Base-by-base conservation (phyloP, 2,113 vertebrate genomes). In the Perca fluviatilis region DNA sequence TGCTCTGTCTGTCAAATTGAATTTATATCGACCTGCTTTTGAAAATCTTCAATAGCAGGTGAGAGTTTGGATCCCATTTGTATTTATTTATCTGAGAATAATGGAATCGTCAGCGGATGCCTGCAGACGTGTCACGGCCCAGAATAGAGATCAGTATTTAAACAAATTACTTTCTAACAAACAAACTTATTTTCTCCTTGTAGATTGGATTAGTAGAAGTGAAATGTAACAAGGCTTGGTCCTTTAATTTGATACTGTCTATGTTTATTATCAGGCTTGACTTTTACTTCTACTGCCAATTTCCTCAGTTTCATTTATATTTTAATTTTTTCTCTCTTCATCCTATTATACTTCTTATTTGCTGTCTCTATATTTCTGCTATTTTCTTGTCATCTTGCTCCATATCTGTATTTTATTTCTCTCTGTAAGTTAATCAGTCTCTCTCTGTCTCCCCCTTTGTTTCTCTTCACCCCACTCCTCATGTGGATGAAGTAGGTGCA, bases 21-120 rank as follows among this genome's bases (percentile, higher is more conserved):
- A 83, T 91, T 91, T 84, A 53, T 79, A 86, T 90, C 4, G 89
- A 92, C 40, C 70, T 72, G 46, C 79, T 86, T 84, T 80, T 69
- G 50, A 66, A 84, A 77, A 58, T 74, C 67, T 80, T 67, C 43
- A 40, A 19, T 46, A 9, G 18, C 25, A 11, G 64, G 60, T 54
- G 64, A 85, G 79, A 61, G 69, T 72, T 79, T 76, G 69, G 21
- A 50, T 85, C 69, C 49, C 58, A 82, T 88, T 83, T 85, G 60
- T 83, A 81, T 86, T 89, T 87, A 82, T 93, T 87, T 84, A 60
- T 86, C 75, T 79, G 67, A 80, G 65, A 87, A 84, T 77, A 83
- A 85, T 83, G 21, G 62, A 83, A 83, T 85, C 10, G 27, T 89
- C 86, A 84, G 79, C 74, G 72, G 47, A 75, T 47, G 81, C 65